These are phyloP conservation scores for Trichechus manatus DNA, from an alignment of 2,113 vertebrate species.

Conservation along the genomic window DNA sequence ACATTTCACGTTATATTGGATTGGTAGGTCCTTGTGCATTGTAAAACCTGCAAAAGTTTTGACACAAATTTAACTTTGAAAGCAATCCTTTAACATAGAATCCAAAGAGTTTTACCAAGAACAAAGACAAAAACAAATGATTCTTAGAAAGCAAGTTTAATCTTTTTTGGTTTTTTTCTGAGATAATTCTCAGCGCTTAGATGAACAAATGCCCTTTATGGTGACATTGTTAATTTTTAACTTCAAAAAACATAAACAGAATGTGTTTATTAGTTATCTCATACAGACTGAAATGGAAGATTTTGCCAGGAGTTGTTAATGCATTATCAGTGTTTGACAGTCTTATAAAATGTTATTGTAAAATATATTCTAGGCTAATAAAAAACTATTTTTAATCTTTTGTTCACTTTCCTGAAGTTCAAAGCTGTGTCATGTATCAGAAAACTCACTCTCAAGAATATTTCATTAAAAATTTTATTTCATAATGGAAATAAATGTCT, in stretches of 20 bases:
- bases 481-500: slow-evolving; percentile 77
- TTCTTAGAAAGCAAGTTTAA: slow-evolving; percentile 51
- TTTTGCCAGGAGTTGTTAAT: slow-evolving; percentile 64
- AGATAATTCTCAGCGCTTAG: slow-evolving; percentile 60
- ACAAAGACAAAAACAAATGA: not conserved
- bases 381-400: slow-evolving; percentile 73
- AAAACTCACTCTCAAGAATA: slow-evolving; percentile 58
- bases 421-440: slow-evolving; percentile 72
- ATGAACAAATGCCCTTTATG: slow-evolving; percentile 3
- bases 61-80: not conserved
- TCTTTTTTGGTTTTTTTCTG: not conserved
- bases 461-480: slow-evolving; percentile 81
- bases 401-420: slow-evolving; percentile 73
- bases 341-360: slow-evolving; percentile 61
- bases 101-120: not conserved
- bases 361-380: slow-evolving; percentile 65
- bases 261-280: slow-evolving; percentile 57
- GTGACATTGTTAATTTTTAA: slow-evolving; percentile 43
- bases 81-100: not conserved
- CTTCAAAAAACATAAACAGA: slow-evolving; percentile 70
- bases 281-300: slow-evolving; percentile 42
- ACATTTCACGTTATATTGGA: not conserved
- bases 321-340: slow-evolving; percentile 64
- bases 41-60: not conserved
- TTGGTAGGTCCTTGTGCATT: not conserved